Percentiles rank a stretch among this genome's conserved stretches.
Conservation (phyloP, 2,113 vertebrate genomes). For the Burhinus bistriatus region DNA sequence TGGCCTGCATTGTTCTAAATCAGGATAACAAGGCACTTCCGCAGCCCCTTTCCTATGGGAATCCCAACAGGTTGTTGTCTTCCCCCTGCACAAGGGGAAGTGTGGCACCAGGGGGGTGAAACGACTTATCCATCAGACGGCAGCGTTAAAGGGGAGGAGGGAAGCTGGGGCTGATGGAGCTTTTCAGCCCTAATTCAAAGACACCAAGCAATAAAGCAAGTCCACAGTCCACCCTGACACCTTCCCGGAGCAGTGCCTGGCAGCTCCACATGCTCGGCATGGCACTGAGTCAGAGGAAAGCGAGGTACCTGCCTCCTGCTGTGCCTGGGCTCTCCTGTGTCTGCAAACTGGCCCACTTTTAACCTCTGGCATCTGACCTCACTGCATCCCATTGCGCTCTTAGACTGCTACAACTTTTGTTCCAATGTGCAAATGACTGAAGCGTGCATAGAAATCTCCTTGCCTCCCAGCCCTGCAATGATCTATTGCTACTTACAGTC, state of each 20-base stretch:
- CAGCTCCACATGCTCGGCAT: accelerated
- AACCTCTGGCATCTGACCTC: background rate
- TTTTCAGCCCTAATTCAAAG: background rate
- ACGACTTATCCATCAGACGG: accelerated
- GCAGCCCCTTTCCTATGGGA: slow-evolving; percentile 22
- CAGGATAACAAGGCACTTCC: slow-evolving; percentile 18
- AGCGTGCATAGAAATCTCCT: background rate
- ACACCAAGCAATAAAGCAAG: background rate
- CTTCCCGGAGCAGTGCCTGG: background rate
- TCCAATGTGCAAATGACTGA: background rate
- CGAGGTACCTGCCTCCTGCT: background rate
- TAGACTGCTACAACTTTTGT: background rate
- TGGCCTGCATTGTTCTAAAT: slow-evolving; percentile 21
- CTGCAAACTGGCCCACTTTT: background rate
- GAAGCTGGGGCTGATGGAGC: background rate
- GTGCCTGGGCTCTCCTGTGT: background rate
- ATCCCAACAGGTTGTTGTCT: background rate
- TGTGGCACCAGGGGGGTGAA: background rate
- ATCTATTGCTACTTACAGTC: background rate
- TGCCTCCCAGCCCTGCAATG: background rate
- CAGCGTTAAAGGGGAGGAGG: background rate
- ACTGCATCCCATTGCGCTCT: accelerated
- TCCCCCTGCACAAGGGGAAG: background rate
- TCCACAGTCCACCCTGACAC: background rate
- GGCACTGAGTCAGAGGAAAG: background rate